These are phyloP conservation scores for Sinocyclocheilus maitianheensis DNA, from an alignment of 2,113 vertebrate genomes.

Conservation along the genomic window DNA sequence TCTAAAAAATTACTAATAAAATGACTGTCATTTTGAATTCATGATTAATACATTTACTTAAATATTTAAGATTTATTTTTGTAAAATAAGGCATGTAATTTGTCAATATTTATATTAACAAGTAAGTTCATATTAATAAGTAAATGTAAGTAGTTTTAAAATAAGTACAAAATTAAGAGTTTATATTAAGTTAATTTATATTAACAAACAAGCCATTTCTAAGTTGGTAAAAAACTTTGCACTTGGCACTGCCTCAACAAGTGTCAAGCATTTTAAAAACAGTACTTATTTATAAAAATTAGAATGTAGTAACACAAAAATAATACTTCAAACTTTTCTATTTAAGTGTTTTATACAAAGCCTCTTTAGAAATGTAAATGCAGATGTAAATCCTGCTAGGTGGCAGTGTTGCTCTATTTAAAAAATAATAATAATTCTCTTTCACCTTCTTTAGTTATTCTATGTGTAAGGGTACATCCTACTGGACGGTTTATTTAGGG, in stretches of 20 bases:
- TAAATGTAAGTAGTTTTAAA: no score
- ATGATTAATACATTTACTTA: no score
- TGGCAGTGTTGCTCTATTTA: conserved; percentile 73
- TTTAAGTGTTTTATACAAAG: background rate
- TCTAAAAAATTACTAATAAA: background rate
- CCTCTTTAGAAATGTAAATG: conserved; percentile 9
- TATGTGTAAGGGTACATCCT: conserved; percentile 13
- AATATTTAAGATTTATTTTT: no score
- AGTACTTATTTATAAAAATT: background rate
- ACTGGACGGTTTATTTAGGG: conserved; percentile 7
- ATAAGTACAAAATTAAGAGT: no score
- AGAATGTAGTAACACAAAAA: background rate
- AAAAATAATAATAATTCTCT: conserved; percentile 19
- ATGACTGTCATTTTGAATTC: no score
- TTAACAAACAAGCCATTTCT: background rate
- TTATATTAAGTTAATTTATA: no score
- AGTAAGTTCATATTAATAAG: no score
- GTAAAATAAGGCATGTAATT: background rate
- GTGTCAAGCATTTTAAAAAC: background rate
- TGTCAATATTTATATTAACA: background rate
- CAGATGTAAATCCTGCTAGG: conserved; percentile 63
- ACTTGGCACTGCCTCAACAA: background rate
- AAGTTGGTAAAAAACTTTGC: background rate
- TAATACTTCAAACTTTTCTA: background rate
- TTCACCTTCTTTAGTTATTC: background rate